Percentiles rank a stretch among this genome's conserved stretches.
phyloP scores from a whole-genome alignment of 2,113 vertebrate genomes.

The Hippocampus barbouri region DNA sequence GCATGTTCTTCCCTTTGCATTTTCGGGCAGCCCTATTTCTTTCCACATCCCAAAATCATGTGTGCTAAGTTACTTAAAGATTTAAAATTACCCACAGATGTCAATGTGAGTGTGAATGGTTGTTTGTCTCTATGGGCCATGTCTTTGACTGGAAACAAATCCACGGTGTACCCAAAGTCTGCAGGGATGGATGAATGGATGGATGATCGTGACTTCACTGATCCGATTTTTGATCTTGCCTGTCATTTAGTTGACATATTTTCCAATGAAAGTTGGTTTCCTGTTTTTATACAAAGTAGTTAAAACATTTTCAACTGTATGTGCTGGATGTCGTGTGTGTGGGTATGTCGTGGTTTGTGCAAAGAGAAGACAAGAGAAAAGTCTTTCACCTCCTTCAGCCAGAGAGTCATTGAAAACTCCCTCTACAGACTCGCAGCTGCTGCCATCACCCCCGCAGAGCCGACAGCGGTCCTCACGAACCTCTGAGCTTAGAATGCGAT shows the following conservation, averaged over 20 bases:
- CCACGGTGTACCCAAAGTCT: too few relatives aligned
- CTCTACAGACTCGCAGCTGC: slow-evolving; percentile 86
- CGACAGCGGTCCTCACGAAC: slow-evolving; percentile 91
- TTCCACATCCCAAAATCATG: too few relatives aligned
- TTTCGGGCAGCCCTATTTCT: too few relatives aligned
- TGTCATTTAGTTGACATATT: too few relatives aligned
- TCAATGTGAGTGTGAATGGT: too few relatives aligned
- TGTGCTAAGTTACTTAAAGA: too few relatives aligned
- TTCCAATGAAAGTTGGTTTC: not conserved
- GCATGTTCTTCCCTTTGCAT: too few relatives aligned
- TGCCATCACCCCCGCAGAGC: slow-evolving; percentile 88
- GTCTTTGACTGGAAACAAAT: too few relatives aligned
- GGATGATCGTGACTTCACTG: not conserved
- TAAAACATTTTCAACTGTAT: slow-evolving; percentile 8
- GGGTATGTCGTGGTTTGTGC: not conserved
- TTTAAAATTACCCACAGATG: too few relatives aligned
- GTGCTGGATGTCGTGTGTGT: not conserved
- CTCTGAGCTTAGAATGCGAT: slow-evolving; percentile 89
- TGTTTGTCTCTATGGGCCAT: too few relatives aligned
- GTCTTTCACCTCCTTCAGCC: slow-evolving; percentile 79
- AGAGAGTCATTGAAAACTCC: slow-evolving; percentile 86
- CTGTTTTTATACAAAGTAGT: not conserved
- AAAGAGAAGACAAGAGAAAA: not conserved
- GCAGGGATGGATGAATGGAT: not conserved
- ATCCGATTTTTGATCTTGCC: not conserved